phyloP scores from a whole-genome alignment of 2,113 vertebrate genomes.

The Morone saxatilis region DNA sequence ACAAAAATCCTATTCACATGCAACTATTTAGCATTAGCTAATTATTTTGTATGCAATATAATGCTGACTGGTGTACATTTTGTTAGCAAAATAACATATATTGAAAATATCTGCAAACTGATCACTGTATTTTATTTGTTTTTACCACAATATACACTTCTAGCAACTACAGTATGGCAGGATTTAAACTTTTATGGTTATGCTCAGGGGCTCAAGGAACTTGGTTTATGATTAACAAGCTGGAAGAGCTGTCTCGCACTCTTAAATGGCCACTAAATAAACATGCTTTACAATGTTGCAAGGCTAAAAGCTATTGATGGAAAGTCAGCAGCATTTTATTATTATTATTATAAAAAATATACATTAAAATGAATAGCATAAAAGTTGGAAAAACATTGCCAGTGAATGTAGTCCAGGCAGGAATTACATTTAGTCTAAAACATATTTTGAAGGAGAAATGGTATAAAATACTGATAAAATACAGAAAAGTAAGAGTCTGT shows the following conservation, averaged over 20 bases:
- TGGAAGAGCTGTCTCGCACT: slow-evolving; percentile 34
- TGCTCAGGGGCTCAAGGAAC: no score
- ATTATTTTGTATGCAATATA: not conserved
- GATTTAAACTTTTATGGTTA: no score
- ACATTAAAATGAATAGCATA: no score
- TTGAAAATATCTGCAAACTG: not conserved
- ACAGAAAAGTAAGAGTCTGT: not conserved
- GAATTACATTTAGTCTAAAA: not conserved
- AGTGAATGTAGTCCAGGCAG: not conserved
- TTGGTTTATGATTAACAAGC: slow-evolving; percentile 67
- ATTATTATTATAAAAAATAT: no score
- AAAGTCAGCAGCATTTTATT: no score
- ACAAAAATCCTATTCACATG: no score
- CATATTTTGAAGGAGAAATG: not conserved
- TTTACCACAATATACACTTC: no score
- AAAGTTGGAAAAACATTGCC: not conserved
- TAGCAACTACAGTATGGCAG: no score
- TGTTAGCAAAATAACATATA: not conserved
- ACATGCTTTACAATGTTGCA: no score
- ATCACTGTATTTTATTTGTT: no score
- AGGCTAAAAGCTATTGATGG: no score
- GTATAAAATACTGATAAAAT: not conserved
- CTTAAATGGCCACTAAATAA: slow-evolving; percentile 35
- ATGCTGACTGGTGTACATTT: not conserved
- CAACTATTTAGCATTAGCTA: no score